These are phyloP conservation scores for Jacana jacana DNA, from an alignment of 2,113 vertebrate species.

Conservation along the genomic window DNA sequence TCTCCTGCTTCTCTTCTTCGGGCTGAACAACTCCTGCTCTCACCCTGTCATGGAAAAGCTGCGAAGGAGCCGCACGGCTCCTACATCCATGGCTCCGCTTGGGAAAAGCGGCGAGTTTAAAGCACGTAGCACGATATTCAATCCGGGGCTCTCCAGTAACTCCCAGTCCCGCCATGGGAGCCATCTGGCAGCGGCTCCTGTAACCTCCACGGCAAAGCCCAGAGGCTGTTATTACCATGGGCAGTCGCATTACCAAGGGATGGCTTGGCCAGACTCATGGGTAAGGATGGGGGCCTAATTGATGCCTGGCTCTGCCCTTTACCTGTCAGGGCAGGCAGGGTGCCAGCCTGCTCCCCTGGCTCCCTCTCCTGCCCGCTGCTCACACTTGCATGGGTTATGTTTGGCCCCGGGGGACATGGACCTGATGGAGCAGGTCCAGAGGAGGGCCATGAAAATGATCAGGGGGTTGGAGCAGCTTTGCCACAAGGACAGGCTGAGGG, in stretches of 20 bases:
- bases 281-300: background rate
- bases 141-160: slow-evolving; percentile 66
- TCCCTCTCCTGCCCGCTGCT: slow-evolving; percentile 7
- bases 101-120: background rate
- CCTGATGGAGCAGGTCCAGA: background rate
- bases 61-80: slow-evolving; percentile 17
- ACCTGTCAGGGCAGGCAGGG: background rate
- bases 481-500: background rate
- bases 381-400: background rate
- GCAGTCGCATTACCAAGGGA: background rate
- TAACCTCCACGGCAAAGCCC: slow-evolving; percentile 16
- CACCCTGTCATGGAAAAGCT: background rate
- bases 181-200: slow-evolving; percentile 7
- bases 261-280: background rate
- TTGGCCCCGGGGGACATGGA: background rate
- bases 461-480: background rate
- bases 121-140: slow-evolving; percentile 6
- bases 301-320: background rate
- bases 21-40: too few relatives aligned
- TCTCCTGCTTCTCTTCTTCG: too few relatives aligned
- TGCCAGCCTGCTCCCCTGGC: background rate
- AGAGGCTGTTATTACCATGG: background rate
- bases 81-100: background rate
- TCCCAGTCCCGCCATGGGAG: slow-evolving; percentile 21
- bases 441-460: background rate